These are phyloP conservation scores for Julus scandinavius DNA, from an alignment of 2,888 invertebrate species.

Conservation along the genomic window DNA sequence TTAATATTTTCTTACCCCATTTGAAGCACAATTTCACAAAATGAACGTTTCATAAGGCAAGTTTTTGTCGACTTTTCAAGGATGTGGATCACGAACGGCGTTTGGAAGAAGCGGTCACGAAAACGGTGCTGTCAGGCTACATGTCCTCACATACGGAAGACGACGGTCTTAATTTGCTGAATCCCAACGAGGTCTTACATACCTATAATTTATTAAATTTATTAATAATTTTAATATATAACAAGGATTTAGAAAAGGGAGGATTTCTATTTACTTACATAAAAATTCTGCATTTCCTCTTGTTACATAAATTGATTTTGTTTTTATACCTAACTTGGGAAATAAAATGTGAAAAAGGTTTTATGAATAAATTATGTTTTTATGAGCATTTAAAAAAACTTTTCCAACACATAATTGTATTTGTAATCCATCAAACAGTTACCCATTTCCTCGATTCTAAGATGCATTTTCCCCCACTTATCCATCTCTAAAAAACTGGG, in stretches of 20 bases:
- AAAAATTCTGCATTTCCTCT: no score
- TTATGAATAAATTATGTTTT: no score
- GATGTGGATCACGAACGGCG: conserved; percentile 69
- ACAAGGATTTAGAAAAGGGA: no score
- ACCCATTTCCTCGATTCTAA: no score
- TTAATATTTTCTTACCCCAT: not conserved
- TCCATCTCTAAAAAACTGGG: no score
- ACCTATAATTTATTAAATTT: not conserved
- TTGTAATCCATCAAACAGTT: no score
- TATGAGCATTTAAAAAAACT: not conserved
- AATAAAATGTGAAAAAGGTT: no score
- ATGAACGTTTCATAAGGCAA: not conserved
- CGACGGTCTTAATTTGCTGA: conserved; percentile 54
- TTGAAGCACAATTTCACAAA: not conserved
- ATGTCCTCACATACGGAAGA: conserved; percentile 1
- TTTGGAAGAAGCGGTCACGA: conserved; percentile 75
- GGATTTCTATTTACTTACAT: no score
- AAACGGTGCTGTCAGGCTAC: conserved; percentile 71
- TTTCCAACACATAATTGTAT: not conserved
- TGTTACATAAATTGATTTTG: no score
- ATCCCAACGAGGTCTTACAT: conserved; percentile 56
- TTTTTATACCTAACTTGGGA: no score
- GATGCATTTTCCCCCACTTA: no score
- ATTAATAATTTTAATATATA: no score
- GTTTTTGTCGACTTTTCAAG: conserved; percentile 54